Evolutionary conservation across 1,140 invertebrate species (phyloP).

Genomic region (Linepithema humile): DNA sequence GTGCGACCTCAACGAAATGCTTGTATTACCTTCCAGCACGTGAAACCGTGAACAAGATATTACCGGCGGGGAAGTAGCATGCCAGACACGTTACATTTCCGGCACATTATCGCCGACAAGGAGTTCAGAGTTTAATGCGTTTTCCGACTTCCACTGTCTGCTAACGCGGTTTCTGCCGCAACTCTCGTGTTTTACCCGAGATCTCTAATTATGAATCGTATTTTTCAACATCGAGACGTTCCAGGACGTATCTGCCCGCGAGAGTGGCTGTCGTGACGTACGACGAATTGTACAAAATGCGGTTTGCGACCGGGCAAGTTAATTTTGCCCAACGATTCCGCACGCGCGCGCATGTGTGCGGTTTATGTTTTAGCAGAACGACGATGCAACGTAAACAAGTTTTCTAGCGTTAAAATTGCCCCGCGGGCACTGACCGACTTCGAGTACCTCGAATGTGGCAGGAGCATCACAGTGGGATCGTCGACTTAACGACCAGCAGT

Average conservation of each 20-base stretch:
- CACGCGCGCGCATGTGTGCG: not conserved
- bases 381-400: conserved; percentile 38
- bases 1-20: conserved; percentile 10
- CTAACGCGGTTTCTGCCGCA: conserved; percentile 21
- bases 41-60: conserved; percentile 54
- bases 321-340: conserved; percentile 22
- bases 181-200: not conserved
- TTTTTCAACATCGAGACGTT: conserved; percentile 34
- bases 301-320: conserved; percentile 17
- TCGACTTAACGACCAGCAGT: conserved; percentile 68
- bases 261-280: not conserved
- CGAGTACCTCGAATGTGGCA: not conserved
- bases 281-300: not conserved
- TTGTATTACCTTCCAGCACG: conserved; percentile 36
- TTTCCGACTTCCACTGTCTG: conserved; percentile 41
- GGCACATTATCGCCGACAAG: conserved; percentile 53
- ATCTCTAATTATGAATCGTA: conserved; percentile 37
- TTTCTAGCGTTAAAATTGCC: conserved; percentile 43
- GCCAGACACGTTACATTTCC: conserved; percentile 54
- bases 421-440: conserved; percentile 39
- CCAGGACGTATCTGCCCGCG: conserved; percentile 1
- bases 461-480: conserved; percentile 48
- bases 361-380: conserved; percentile 34
- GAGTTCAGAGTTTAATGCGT: conserved; percentile 48
- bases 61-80: conserved; percentile 32